phyloP scores from a whole-genome alignment of 2,888 invertebrate species.

The Pterobdella sp. region DNA sequence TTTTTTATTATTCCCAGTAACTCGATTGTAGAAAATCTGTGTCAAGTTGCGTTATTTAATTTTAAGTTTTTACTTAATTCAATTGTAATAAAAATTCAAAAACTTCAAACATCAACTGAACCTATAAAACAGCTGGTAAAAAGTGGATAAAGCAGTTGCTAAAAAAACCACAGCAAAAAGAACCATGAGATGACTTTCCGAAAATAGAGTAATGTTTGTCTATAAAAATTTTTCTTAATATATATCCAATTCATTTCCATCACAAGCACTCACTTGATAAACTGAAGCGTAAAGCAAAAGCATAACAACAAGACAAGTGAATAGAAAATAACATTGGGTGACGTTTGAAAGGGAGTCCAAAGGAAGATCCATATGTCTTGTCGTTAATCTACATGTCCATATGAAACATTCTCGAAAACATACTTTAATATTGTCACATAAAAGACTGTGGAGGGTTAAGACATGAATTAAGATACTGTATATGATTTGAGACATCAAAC shows the following conservation, averaged over 20 bases:
- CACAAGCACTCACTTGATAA: slow-evolving; percentile 2
- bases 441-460: not conserved
- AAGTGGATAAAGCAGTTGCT: not conserved
- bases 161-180: slow-evolving; percentile 13
- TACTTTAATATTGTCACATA: slow-evolving; percentile 4
- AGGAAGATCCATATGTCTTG: slow-evolving; percentile 15
- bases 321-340: slow-evolving; percentile 15
- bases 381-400: slow-evolving; percentile 18
- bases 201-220: slow-evolving; percentile 8
- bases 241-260: not conserved
- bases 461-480: not conserved
- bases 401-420: not conserved
- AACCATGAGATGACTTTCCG: slow-evolving; percentile 18
- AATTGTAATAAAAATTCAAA: no score
- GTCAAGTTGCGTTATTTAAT: no score
- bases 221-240: not conserved
- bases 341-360: slow-evolving; percentile 11
- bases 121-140: slow-evolving; percentile 14
- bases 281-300: slow-evolving; percentile 21
- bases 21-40: no score
- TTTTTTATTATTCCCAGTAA: no score
- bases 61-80: no score
- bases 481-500: not conserved
- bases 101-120: no score
- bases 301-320: slow-evolving; percentile 20